These are phyloP conservation scores for Danio tinwini DNA, from an alignment of 2,797 vertebrate species.

Conservation along the genomic window DNA sequence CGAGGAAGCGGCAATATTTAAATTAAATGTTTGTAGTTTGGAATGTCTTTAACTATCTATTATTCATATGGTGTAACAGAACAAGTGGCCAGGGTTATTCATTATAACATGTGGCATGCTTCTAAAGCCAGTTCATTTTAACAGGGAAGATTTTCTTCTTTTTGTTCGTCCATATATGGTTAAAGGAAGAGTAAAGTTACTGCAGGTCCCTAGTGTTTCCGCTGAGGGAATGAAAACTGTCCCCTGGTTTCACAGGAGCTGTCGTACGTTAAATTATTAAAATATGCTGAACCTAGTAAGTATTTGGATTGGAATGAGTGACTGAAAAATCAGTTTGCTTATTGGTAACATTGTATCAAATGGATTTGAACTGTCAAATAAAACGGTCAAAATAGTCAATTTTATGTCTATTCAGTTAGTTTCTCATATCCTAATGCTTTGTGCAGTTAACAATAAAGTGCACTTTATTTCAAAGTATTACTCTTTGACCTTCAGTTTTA, in stretches of 20 bases:
- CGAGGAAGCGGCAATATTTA: constrained; percentile 58
- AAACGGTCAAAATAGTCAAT: not conserved
- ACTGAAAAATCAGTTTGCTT: constrained; percentile 23
- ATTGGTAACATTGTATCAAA: constrained; percentile 1
- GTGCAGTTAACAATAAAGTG: not conserved
- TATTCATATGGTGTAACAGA: constrained; percentile 7
- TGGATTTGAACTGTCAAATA: constrained; percentile 47
- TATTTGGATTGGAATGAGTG: constrained; percentile 20
- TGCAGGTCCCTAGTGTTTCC: constrained; percentile 35
- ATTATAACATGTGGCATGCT: constrained; percentile 26
- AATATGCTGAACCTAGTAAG: constrained; percentile 29
- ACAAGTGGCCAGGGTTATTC: constrained; percentile 29
- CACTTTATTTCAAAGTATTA: not conserved
- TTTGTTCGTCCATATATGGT: not conserved
- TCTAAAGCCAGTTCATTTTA: constrained; percentile 21
- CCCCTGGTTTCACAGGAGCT: constrained; percentile 54
- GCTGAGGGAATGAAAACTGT: constrained; percentile 21
- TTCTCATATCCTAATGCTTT: not conserved
- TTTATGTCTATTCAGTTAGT: not conserved
- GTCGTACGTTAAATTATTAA: constrained; percentile 48
- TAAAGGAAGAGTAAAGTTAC: constrained; percentile 28
- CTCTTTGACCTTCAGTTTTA: not conserved
- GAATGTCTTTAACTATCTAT: constrained; percentile 37
- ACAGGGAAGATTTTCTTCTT: not conserved
- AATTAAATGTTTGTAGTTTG: constrained; percentile 63